Base-by-base conservation (phyloP, 2,888 invertebrate genomes). In the Rapana venosa region DNA sequence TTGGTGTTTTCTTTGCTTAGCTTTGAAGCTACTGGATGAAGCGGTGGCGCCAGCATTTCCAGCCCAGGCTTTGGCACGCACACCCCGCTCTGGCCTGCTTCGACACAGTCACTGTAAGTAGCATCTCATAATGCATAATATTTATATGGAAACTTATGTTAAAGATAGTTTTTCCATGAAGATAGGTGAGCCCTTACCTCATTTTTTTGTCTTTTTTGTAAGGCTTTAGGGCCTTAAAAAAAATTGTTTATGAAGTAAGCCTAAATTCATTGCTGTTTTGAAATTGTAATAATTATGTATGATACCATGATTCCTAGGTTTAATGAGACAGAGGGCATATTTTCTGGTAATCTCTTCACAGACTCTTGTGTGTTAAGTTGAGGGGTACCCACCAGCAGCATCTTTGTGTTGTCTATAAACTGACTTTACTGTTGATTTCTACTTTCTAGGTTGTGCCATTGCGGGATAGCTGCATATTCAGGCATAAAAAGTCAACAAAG, bases 11-110 rank as follows among this genome's bases (percentile, higher is more conserved):
- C 17, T 90, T 90, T 85, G 91, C 87, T 58, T 61, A 95, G 95
- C 95, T 70, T 91, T 95, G 35, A 94, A 95, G 87, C 90, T 95
- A n/a, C 91, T 95, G 26, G 94, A 95, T 93, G 95, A 95, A 56
- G 94, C 95, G 90, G 93, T 95, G 13, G 91, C 93, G 0, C 93
- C 94, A n/a, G 93, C 94, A 36, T 86, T 90, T 0, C 90, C 90
- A 86, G 66, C 91, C 11, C 88, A 92, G n/a, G 89, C 90, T n/a
- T 88, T 89, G n/a, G 87, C 90, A 20, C 91, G 93, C 20, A 94
- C 94, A 56, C 94, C 94, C 5, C 90, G 90, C 22, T 91, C 90
- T 17, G 93, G 93, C 0, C 90, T 92, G 13, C 92, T 94, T 1
- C 90, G 92, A 85, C 92, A 94, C 81, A 91, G 92, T 61, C 86